Evolutionary conservation across 2,888 invertebrate genomes (phyloP), one percentile per base, ranked within the genome.

Genomic region (Priocnemis perturbator): DNA sequence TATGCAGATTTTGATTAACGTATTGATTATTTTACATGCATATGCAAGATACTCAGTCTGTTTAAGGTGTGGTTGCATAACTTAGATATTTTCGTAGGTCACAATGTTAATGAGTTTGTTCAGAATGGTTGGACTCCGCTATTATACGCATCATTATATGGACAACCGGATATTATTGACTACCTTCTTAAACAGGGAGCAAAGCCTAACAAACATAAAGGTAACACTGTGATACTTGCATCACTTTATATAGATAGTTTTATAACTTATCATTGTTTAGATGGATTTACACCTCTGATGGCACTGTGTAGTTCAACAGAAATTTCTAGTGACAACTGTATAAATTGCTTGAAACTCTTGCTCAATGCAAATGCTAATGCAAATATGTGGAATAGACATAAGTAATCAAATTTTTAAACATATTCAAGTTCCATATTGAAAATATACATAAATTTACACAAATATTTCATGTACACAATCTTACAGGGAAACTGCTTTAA

Each of bases 201-300:
- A 44, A 90, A 94, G 84, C 90, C 93, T 17, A 93, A 93, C 85
- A 80, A 71, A 37, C 84, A 85, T 67, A 83, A 83, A 76, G 85
- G 87, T 87, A 66, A 3, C 0, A 60, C 48, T 2, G 26, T 26
- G n/a, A 26, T 7, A 26, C 7, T 37, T 37, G 1, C 11, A 37
- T 5, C 14, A 11, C 1, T 37, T 37, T 37, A 11, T 11, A 11
- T 44, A 17, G 17, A 20, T 37, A 2, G 37, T 48, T 48, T 19
- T 14, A 15, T 21, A 11, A 37, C 21, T 60, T 15, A 59, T 5
- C 20, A 15, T 63, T 59, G 50, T 90, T 48, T 87, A 93, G 93
- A 93, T 88, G 91, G 91, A n/a, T 90, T 90, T 62, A 93, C 93
- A 48, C 91, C 92, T 23, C 85, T 93, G 61, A 93, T 93, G 93